Percentiles rank a stretch among this genome's conserved stretches.
phyloP scores from a whole-genome alignment of 2,888 invertebrate species.

The Chymomyza fuscimana region DNA sequence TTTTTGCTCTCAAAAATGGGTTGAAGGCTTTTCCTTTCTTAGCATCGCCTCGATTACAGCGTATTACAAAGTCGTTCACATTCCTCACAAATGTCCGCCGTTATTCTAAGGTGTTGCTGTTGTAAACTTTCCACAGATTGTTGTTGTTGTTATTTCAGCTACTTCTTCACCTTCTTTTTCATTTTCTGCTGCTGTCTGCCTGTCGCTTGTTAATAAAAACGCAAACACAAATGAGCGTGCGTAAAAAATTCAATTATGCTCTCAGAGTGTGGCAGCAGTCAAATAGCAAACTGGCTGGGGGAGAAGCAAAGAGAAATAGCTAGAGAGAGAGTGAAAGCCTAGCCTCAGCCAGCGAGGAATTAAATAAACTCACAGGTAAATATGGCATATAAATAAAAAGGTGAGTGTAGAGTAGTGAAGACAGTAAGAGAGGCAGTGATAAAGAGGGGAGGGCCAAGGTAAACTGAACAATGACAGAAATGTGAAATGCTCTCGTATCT shows the following conservation, averaged over 20 bases:
- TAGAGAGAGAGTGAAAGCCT: constrained; percentile 3
- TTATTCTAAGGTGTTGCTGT: not conserved
- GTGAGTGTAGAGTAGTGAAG: not conserved
- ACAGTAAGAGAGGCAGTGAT: not conserved
- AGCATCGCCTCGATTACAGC: no score
- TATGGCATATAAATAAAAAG: not conserved
- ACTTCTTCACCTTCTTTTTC: constrained; percentile 2
- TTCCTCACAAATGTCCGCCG: no score
- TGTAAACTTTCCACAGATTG: not conserved
- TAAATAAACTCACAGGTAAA: constrained; percentile 63
- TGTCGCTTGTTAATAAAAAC: constrained; percentile 65
- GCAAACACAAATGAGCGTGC: constrained; percentile 73
- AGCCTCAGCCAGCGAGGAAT: constrained; percentile 41
- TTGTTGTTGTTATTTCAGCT: not conserved
- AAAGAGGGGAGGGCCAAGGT: not conserved
- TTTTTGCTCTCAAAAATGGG: no score
- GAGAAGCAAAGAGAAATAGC: constrained; percentile 13
- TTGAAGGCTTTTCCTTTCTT: no score
- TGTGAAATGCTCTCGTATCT: constrained; percentile 42
- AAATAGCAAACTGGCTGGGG: constrained; percentile 12
- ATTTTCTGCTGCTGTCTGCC: constrained; percentile 23
- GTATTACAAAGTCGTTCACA: no score
- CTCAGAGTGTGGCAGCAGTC: constrained; percentile 18
- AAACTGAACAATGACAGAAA: constrained; percentile 61
- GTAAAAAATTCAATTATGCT: constrained; percentile 70